phyloP scores from a whole-genome alignment of 2,888 invertebrate genomes.

The Mycalesis mineus region DNA sequence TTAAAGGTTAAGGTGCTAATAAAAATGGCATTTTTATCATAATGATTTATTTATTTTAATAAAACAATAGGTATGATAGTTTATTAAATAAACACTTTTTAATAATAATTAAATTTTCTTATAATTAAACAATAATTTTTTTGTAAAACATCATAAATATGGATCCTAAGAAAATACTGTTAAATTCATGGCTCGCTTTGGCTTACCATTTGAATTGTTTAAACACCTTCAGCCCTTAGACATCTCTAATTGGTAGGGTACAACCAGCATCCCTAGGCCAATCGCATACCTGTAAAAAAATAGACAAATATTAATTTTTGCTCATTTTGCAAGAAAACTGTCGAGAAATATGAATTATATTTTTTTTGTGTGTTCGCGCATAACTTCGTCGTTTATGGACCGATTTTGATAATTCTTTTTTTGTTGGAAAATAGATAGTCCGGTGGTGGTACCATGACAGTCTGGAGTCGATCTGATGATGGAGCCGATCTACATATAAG shows the following conservation, averaged over 20 bases:
- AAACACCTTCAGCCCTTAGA: neutral
- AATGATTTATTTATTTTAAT: neutral
- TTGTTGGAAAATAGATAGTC: too few species aligned
- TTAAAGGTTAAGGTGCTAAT: too few species aligned
- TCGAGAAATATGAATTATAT: too few species aligned
- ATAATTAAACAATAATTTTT: neutral
- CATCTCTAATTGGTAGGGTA: neutral
- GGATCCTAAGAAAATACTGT: neutral
- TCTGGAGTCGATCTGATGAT: too few species aligned
- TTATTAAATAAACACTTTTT: neutral
- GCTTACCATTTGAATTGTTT: neutral
- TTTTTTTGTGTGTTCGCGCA: too few species aligned
- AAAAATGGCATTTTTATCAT: neutral
- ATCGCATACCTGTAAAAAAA: slow-evolving; percentile 7
- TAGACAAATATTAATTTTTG: too few species aligned
- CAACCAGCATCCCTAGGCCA: slow-evolving; percentile 50
- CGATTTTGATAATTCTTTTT: too few species aligned
- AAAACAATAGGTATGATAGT: neutral
- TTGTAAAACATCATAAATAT: neutral
- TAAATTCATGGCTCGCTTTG: neutral
- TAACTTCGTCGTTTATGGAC: too few species aligned
- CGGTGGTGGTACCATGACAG: too few species aligned
- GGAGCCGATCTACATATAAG: too few species aligned
- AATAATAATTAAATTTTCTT: neutral
- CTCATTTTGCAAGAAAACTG: too few species aligned